Evolutionary conservation across 2,113 vertebrate species (phyloP).

Genomic region (Arenaria interpres): DNA sequence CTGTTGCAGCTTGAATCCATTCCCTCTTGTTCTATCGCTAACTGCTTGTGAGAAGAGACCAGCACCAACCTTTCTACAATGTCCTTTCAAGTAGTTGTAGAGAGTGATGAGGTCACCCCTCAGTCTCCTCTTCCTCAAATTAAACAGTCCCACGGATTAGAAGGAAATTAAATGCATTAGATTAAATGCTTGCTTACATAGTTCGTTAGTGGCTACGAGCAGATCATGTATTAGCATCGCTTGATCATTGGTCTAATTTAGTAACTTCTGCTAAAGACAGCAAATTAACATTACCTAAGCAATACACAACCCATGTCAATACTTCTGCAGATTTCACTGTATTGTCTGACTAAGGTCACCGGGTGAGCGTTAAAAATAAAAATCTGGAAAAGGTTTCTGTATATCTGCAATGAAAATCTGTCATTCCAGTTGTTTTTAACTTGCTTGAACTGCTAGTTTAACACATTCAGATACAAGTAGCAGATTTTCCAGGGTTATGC

Average conservation of each 20-base stretch:
- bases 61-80: too few species aligned
- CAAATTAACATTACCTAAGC: not conserved
- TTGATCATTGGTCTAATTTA: not conserved
- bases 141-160: not conserved
- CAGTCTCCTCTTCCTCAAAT: too few species aligned
- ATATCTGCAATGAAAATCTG: not conserved
- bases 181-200: not conserved
- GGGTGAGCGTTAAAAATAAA: not conserved
- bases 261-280: not conserved
- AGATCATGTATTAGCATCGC: not conserved
- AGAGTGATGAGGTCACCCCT: too few species aligned
- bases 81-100: too few species aligned
- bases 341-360: not conserved
- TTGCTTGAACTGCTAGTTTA: not conserved
- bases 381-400: not conserved
- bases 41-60: too few species aligned
- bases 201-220: not conserved
- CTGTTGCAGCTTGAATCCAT: too few species aligned
- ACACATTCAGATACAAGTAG: not conserved
- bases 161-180: not conserved
- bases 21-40: too few species aligned
- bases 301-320: not conserved
- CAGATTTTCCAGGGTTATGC: not conserved
- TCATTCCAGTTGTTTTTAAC: not conserved
- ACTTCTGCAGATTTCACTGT: not conserved